Base-by-base conservation (phyloP, 2,888 invertebrate species). In the Drosophila mulleri region DNA sequence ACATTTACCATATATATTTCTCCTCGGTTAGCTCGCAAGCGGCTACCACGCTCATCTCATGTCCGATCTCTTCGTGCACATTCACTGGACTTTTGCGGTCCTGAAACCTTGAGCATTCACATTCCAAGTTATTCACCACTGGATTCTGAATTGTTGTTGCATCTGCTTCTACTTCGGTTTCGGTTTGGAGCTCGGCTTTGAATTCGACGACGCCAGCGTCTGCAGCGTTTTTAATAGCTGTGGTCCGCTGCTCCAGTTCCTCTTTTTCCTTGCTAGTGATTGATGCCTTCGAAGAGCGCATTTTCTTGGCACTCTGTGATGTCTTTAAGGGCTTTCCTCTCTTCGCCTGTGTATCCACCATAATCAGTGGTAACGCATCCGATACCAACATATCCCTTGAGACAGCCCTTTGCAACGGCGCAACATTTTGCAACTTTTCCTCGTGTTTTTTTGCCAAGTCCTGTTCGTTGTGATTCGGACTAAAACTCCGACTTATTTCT, bases 1-100 rank as follows among this genome's bases (percentile, higher is more conserved):
- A 29, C 0, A 29, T 20, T 12, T 79, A 84, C 84, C 84, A 73
- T 12, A 85, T 23, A 37, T 45, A 89, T 35, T 85, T 83, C 7
- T 65, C 61, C 42, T 89, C 88, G 3, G 88, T 88, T 7, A 75
- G 70, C 35, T 88, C 82, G 35, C 86, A 85, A 11, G 67, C 32
- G 12, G 58, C 39, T 12, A 84, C 6, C 3, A 71, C 9, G 8
- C 60, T 54, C 23, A 62, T 56, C n/a, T 54, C 26, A 26, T 12
- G 18, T 12, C 26, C 41, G n/a, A n/a, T 23, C n/a, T 41, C 41
- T 23, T 23, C 37, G 0, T 11, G 3, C 1, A 37, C 37, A 7
- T 18, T 18, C 12, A 18, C 0, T 23, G 37, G 8, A 14, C 16
- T 20, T 35, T 29, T 8, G 29, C 8, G 29, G 0, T 62, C 61